Percentiles rank a stretch among this genome's conserved stretches.
These are phyloP conservation scores for Brachionus angularis DNA, from an alignment of 1,140 invertebrate species.

Conservation along the genomic window DNA sequence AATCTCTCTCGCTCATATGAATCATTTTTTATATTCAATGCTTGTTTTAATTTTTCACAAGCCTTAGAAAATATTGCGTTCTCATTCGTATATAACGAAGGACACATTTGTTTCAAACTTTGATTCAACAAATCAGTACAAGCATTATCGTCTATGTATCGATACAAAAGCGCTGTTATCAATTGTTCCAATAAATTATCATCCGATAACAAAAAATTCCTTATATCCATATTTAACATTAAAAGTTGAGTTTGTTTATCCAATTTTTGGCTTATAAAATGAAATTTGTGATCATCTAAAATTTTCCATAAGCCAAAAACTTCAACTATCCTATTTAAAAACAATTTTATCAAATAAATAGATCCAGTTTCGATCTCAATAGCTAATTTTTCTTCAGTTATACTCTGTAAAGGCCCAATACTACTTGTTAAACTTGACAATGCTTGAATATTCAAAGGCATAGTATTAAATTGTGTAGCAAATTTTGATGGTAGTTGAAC, in stretches of 20 bases:
- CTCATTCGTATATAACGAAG: conserved; percentile 85
- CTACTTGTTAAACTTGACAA: conserved; percentile 45
- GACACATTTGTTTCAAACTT: conserved; percentile 83
- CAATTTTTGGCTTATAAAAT: conserved; percentile 63
- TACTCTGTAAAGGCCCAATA: conserved; percentile 45
- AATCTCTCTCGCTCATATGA: conserved; percentile 12
- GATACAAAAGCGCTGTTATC: conserved; percentile 24
- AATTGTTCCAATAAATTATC: conserved; percentile 49
- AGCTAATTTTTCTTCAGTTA: conserved; percentile 40
- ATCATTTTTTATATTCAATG: conserved; percentile 37
- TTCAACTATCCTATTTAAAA: conserved; percentile 77
- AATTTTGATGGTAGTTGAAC: neutral
- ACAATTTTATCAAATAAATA: conserved; percentile 69
- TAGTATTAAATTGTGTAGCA: conserved; percentile 31
- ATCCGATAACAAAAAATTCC: conserved; percentile 76
- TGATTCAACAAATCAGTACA: conserved; percentile 82
- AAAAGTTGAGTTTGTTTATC: conserved; percentile 40
- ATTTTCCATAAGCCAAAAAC: conserved; percentile 89
- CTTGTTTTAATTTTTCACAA: conserved; percentile 45
- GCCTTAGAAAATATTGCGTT: conserved; percentile 84
- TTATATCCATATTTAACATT: conserved; percentile 65
- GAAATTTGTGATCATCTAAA: conserved; percentile 84
- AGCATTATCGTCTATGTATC: conserved; percentile 86
- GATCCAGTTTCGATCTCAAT: conserved; percentile 62
- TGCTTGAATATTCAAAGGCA: conserved; percentile 46